Conservation (phyloP, 2,797 vertebrate species). For the Capromys pilorides region DNA sequence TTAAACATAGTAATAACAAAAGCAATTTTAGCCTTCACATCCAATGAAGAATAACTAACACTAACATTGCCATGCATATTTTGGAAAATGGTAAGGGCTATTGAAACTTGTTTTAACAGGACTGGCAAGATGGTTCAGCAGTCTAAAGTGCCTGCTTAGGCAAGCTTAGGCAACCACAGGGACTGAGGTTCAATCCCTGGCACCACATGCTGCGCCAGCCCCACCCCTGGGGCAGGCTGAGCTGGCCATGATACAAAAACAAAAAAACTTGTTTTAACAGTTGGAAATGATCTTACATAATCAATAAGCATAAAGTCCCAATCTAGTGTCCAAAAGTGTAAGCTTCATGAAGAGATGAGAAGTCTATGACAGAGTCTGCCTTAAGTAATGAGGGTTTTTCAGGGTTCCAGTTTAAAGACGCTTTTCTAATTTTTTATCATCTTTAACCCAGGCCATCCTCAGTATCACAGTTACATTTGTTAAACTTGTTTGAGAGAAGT, state of each 20-base stretch:
- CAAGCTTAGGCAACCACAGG: no score
- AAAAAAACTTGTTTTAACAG: not conserved
- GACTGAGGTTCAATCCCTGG: no score
- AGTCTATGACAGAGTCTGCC: not conserved
- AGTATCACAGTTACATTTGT: not conserved
- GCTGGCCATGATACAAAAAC: no score
- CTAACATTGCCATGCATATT: not conserved
- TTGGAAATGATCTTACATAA: constrained; percentile 1
- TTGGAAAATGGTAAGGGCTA: not conserved
- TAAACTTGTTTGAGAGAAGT: not conserved
- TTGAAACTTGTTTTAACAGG: constrained; percentile 3
- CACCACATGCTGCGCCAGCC: no score
- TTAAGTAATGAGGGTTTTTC: not conserved
- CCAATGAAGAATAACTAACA: not conserved
- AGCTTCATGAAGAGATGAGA: not conserved
- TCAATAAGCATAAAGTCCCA: not conserved
- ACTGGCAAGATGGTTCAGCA: no score
- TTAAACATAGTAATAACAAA: not conserved
- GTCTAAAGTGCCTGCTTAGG: no score
- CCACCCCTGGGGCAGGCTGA: no score
- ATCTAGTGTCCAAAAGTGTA: not conserved
- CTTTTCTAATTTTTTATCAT: not conserved
- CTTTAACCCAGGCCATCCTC: not conserved
- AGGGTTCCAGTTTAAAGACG: not conserved
- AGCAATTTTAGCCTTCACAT: constrained; percentile 17